A percentile compares a stretch with the other conserved stretches of the same genome.
These are phyloP conservation scores for Pristis pectinata DNA, from an alignment of 2,797 vertebrate genomes.

Conservation along the genomic window DNA sequence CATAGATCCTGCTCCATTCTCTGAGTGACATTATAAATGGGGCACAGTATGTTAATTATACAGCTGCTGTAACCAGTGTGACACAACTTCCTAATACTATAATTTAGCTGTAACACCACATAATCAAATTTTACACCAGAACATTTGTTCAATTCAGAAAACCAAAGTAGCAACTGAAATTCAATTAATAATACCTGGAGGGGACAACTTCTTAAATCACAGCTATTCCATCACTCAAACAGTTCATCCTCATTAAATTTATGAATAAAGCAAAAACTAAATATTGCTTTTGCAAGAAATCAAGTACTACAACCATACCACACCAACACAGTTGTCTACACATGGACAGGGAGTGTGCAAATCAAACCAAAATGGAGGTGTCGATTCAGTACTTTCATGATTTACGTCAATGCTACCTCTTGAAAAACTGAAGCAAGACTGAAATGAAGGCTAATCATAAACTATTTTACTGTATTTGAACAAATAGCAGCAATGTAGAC, in stretches of 20 bases:
- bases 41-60: background rate
- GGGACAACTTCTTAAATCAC: background rate
- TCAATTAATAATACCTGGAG: background rate
- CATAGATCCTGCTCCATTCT: background rate
- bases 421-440: background rate
- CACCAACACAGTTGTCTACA: no score
- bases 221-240: background rate
- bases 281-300: background rate
- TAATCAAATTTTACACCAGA: constrained; percentile 25
- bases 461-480: background rate
- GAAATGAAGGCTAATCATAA: background rate
- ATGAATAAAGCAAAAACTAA: background rate
- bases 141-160: constrained; percentile 1
- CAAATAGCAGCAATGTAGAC: constrained; percentile 7
- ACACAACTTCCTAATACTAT: background rate
- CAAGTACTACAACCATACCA: background rate
- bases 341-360: background rate
- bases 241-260: background rate
- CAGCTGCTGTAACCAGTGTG: background rate
- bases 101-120: background rate
- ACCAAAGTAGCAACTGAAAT: background rate
- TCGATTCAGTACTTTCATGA: background rate
- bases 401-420: background rate
- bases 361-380: background rate
- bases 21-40: background rate